Conservation (phyloP, 1,140 invertebrate genomes). For the Whitmania pigra region DNA sequence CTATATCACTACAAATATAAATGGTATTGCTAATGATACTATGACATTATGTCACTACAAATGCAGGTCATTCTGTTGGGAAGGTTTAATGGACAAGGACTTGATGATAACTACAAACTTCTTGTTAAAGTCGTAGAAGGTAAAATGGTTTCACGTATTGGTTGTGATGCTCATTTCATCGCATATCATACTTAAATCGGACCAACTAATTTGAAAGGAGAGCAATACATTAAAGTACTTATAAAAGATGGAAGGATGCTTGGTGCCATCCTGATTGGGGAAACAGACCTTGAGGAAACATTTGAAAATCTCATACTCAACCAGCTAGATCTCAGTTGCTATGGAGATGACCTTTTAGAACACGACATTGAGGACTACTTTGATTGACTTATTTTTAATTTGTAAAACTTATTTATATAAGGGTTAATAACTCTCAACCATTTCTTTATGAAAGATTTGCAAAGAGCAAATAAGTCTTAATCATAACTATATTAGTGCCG, state of each 20-base stretch:
- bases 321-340: conserved; percentile 72
- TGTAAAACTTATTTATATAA: neutral
- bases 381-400: conserved; percentile 56
- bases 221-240: conserved; percentile 57
- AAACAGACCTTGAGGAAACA: conserved; percentile 93
- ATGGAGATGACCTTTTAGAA: conserved; percentile 83
- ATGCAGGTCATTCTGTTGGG: conserved; percentile 64
- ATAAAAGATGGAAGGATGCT: conserved; percentile 70
- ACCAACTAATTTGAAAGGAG: conserved; percentile 13
- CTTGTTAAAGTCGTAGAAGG: conserved; percentile 68
- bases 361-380: conserved; percentile 99
- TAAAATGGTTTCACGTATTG: conserved; percentile 24
- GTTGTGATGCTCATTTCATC: too few relatives aligned
- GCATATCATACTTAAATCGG: too few relatives aligned
- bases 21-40: too few relatives aligned
- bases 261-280: conserved; percentile 86
- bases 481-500: too few relatives aligned
- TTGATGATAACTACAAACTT: conserved; percentile 71
- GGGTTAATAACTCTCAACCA: too few relatives aligned
- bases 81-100: conserved; percentile 80
- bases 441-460: too few relatives aligned
- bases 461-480: too few relatives aligned
- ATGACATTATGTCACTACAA: neutral
- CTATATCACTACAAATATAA: too few relatives aligned
- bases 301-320: conserved; percentile 95